Conservation (phyloP, 2,113 vertebrate species). For the Sinosuthora webbiana region DNA sequence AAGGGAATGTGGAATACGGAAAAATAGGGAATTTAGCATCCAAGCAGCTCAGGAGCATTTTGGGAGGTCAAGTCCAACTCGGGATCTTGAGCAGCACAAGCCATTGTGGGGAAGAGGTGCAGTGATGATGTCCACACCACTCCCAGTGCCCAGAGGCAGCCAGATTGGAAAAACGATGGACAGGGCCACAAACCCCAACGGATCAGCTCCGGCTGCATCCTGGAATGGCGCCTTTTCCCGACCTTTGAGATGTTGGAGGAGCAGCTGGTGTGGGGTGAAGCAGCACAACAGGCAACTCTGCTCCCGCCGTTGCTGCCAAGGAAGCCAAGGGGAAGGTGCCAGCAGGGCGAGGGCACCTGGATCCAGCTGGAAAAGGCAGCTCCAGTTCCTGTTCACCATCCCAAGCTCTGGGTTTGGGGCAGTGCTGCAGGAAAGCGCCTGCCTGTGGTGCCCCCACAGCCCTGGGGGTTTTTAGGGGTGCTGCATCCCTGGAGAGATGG, state of each 20-base stretch:
- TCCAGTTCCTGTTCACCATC: conserved; percentile 39
- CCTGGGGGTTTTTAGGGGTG: not conserved
- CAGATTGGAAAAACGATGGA: rapidly evolving
- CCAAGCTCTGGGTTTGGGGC: not conserved
- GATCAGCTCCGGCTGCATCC: not conserved
- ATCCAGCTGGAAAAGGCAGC: conserved; percentile 31
- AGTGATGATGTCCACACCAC: not conserved
- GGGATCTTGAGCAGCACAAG: rapidly evolving
- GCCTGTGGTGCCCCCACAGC: rapidly evolving
- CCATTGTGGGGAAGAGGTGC: rapidly evolving
- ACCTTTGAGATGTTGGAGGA: conserved; percentile 52
- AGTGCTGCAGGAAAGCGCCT: rapidly evolving
- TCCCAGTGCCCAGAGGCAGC: not conserved
- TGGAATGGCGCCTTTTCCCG: conserved; percentile 4
- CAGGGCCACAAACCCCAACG: not conserved
- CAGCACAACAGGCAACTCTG: not conserved
- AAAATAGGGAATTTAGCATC: not conserved
- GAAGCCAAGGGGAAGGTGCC: conserved; percentile 13
- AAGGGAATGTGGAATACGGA: rapidly evolving
- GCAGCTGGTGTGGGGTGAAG: not conserved
- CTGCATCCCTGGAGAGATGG: rapidly evolving
- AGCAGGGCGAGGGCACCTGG: not conserved
- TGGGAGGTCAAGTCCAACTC: not conserved
- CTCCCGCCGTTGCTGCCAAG: not conserved
- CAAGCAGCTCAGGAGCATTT: not conserved